These are phyloP conservation scores for Spongia lamella DNA, from an alignment of 37 sponge, comb jelly and placozoan species.

Conservation along the genomic window DNA sequence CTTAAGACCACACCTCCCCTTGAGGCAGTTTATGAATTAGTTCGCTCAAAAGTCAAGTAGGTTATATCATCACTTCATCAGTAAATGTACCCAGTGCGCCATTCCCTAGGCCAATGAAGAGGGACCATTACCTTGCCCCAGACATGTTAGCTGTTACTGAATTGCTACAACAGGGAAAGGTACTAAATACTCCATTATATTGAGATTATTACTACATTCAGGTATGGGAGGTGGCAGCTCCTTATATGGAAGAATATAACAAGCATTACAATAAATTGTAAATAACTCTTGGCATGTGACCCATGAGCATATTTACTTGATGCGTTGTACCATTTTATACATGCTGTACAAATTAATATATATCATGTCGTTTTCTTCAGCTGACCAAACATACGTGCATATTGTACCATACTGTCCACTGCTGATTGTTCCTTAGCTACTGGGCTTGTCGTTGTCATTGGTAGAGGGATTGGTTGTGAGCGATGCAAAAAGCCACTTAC, in stretches of 20 bases:
- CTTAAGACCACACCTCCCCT: slow-evolving; percentile 87
- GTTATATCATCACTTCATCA: not conserved
- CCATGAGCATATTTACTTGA: too few relatives aligned
- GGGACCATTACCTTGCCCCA: slow-evolving; percentile 80
- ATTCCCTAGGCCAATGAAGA: slow-evolving; percentile 56
- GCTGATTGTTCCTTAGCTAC: slow-evolving; percentile 37
- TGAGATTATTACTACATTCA: not conserved
- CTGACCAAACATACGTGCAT: slow-evolving; percentile 53
- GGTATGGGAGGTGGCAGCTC: not conserved
- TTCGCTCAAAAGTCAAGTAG: slow-evolving; percentile 69
- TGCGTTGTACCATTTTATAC: too few relatives aligned
- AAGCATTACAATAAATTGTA: too few relatives aligned
- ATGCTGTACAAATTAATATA: too few relatives aligned
- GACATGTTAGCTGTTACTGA: slow-evolving; percentile 66
- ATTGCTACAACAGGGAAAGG: slow-evolving; percentile 79
- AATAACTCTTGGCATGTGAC: too few relatives aligned
- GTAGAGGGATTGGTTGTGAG: slow-evolving; percentile 29
- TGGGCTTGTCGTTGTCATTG: not conserved
- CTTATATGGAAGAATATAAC: too few relatives aligned
- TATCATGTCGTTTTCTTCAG: slow-evolving; percentile 35
- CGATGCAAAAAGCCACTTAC: slow-evolving; percentile 39
- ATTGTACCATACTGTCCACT: slow-evolving; percentile 62
- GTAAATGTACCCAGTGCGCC: not conserved
- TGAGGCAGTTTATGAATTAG: slow-evolving; percentile 79
- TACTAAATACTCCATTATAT: not conserved